These are phyloP conservation scores for Cephalopholis sonnerati DNA, from an alignment of 2,113 vertebrate genomes.

Conservation along the genomic window DNA sequence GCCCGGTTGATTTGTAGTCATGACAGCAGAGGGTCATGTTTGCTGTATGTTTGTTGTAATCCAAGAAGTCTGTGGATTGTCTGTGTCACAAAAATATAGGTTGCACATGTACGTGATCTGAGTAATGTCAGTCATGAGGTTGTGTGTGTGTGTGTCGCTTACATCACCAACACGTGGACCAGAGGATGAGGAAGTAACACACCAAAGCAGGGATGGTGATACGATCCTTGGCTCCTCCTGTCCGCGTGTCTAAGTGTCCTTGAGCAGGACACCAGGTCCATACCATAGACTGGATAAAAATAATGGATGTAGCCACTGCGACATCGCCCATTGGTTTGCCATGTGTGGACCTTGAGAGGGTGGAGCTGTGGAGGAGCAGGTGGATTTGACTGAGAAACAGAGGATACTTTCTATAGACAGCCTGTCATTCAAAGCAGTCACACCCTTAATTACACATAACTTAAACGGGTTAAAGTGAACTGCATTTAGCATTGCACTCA, in stretches of 20 bases:
- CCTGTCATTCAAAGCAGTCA: no score
- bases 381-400: no score
- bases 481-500: no score
- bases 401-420: no score
- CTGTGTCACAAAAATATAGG: constrained; percentile 14
- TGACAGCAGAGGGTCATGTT: constrained; percentile 17
- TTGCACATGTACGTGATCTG: neutral
- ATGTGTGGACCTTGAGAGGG: no score
- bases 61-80: constrained; percentile 14
- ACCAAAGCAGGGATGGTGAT: neutral
- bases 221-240: neutral
- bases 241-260: neutral
- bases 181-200: neutral
- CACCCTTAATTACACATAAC: no score
- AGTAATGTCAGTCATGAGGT: neutral
- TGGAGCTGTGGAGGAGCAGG: no score
- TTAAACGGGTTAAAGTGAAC: no score
- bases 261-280: neutral
- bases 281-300: no score
- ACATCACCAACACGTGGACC: neutral
- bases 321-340: no score
- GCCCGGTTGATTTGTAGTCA: constrained; percentile 16
- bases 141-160: neutral
- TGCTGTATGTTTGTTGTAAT: constrained; percentile 30
- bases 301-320: no score